Evolutionary conservation across 1,140 invertebrate genomes (phyloP).

Genomic region (Pissodes strobi): DNA sequence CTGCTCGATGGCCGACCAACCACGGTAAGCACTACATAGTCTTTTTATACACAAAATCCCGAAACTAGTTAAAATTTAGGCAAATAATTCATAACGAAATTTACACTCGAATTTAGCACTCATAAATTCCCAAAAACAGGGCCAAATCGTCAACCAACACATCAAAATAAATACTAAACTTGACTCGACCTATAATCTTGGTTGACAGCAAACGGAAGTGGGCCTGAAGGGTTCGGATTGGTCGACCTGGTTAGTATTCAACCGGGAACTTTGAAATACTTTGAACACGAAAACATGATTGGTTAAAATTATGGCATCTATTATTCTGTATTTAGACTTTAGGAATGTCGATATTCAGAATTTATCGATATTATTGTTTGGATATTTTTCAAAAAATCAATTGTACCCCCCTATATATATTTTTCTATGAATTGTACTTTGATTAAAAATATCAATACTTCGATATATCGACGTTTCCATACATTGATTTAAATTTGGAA

Average conservation of each 20-base stretch:
- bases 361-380: no score
- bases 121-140: not conserved
- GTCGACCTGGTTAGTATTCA: not conserved
- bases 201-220: conserved; percentile 3
- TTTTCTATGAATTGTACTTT: no score
- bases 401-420: no score
- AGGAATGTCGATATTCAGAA: no score
- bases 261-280: conserved; percentile 13
- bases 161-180: conserved; percentile 27
- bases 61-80: not conserved
- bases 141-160: conserved; percentile 2
- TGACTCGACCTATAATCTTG: conserved; percentile 1
- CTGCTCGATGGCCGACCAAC: conserved; percentile 55
- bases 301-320: no score
- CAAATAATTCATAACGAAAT: not conserved
- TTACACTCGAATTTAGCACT: not conserved
- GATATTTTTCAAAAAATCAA: no score
- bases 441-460: no score
- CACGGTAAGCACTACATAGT: conserved; percentile 45
- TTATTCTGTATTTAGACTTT: no score
- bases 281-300: no score
- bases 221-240: not conserved
- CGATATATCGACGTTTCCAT: no score
- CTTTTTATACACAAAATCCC: conserved; percentile 1
- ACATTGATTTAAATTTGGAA: no score